These are phyloP conservation scores for Penaeus indicus DNA, from an alignment of 1,140 invertebrate species.

Conservation along the genomic window DNA sequence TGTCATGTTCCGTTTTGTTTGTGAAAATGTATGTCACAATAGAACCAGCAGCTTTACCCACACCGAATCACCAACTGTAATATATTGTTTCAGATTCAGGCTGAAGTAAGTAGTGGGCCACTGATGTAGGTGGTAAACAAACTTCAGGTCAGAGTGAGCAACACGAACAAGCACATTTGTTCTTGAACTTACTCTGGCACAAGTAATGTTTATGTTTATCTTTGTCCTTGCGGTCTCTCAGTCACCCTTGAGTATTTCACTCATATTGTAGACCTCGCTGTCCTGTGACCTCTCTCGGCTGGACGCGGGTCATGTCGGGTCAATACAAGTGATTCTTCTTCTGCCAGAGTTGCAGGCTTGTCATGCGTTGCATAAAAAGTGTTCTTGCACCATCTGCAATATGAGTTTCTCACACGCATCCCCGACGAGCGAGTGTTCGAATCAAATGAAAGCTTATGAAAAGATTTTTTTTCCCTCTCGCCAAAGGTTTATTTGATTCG, in stretches of 20 bases:
- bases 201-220: conserved; percentile 33
- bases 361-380: too few species aligned
- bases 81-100: conserved; percentile 64
- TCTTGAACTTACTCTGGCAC: conserved; percentile 64
- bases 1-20: conserved; percentile 49
- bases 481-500: conserved; percentile 12
- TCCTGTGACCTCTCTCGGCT: too few species aligned
- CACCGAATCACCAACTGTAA: conserved; percentile 62
- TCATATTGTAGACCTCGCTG: background rate
- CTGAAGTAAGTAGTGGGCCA: conserved; percentile 64
- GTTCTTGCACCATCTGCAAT: too few species aligned
- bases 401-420: background rate
- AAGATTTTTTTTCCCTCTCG: too few species aligned
- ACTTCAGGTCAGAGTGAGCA: conserved; percentile 62
- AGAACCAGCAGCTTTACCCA: conserved; percentile 44
- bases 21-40: conserved; percentile 53
- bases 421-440: conserved; percentile 43
- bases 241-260: conserved; percentile 41
- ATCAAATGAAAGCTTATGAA: background rate
- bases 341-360: too few species aligned
- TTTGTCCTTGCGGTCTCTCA: conserved; percentile 40
- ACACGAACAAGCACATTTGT: conserved; percentile 62
- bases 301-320: too few species aligned
- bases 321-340: background rate
- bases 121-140: conserved; percentile 62